Conservation (phyloP, 2,888 invertebrate species). For the Tachina lurida region DNA sequence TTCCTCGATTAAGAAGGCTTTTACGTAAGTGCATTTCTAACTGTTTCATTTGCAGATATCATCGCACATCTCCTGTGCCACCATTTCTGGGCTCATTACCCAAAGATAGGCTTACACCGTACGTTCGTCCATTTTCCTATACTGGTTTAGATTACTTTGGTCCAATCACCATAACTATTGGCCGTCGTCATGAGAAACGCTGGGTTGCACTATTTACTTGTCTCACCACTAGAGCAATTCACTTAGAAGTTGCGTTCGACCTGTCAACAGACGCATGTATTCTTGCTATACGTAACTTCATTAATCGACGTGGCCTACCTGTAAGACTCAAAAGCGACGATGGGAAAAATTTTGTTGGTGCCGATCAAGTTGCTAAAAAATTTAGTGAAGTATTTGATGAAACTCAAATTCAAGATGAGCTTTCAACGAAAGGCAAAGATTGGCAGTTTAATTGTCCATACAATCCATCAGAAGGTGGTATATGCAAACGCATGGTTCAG, state of each 20-base stretch:
- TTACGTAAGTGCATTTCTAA: constrained; percentile 27
- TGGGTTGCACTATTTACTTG: neutral
- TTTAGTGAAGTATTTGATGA: no score
- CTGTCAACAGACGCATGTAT: neutral
- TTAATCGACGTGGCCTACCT: no score
- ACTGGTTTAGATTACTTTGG: neutral
- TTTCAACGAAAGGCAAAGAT: no score
- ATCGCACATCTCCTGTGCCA: constrained; percentile 36
- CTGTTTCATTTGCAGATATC: constrained; percentile 48
- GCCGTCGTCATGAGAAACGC: neutral
- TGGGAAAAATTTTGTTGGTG: neutral
- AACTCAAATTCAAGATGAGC: no score
- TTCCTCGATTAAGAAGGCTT: constrained; percentile 20
- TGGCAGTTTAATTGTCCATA: no score
- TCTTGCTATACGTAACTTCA: no score
- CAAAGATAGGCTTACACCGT: neutral
- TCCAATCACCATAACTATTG: neutral
- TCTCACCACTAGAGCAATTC: neutral
- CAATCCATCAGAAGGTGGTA: no score
- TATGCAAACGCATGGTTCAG: no score
- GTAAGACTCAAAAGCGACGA: neutral
- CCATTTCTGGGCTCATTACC: neutral
- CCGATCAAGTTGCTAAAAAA: neutral
- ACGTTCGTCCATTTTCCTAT: neutral
- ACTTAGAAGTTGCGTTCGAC: neutral